A percentile compares a stretch with the other conserved stretches of the same genome.
Conservation (phyloP, 2,113 vertebrate genomes). For the Scytalopus superciliaris region DNA sequence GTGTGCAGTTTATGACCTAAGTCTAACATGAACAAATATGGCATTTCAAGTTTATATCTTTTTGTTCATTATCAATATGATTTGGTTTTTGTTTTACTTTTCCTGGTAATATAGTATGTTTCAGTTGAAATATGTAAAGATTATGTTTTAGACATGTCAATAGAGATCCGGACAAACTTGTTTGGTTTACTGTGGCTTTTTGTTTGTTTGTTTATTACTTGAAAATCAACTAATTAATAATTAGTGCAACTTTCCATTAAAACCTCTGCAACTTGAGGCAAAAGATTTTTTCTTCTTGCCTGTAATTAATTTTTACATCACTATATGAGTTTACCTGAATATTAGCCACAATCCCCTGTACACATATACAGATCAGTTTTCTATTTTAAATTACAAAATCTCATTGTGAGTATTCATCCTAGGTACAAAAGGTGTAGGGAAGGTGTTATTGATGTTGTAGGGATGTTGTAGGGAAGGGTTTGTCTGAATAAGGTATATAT, state of each 20-base stretch:
- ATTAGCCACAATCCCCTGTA: background rate
- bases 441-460: background rate
- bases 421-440: background rate
- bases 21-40: background rate
- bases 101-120: background rate
- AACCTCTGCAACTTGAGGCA: background rate
- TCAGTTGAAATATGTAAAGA: background rate
- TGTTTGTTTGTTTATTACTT: background rate
- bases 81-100: background rate
- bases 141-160: background rate
- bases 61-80: background rate
- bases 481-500: background rate
- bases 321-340: background rate
- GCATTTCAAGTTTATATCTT: background rate
- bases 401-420: background rate
- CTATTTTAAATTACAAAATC: background rate
- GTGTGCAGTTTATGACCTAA: background rate
- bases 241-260: background rate
- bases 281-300: background rate
- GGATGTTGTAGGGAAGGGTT: background rate
- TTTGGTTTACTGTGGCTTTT: background rate
- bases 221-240: background rate
- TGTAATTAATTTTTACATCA: conserved; percentile 13
- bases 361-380: background rate
- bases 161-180: background rate